Evolutionary conservation across 2,113 vertebrate species (phyloP).

Genomic region (Rutilus rutilus): DNA sequence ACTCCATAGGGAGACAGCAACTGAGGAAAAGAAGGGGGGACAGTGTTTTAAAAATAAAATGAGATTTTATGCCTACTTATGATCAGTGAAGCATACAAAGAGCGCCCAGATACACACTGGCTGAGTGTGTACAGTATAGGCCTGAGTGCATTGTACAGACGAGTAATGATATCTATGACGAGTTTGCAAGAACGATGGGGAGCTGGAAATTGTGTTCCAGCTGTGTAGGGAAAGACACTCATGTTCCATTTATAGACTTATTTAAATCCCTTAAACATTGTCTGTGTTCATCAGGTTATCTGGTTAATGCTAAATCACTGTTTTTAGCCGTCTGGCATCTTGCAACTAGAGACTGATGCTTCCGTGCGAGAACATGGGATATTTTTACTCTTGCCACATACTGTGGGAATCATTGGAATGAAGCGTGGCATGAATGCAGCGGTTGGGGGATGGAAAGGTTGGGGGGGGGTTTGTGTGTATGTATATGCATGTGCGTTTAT

Average conservation of each 20-base stretch:
- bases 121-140: constrained; percentile 46
- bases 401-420: constrained; percentile 29
- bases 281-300: constrained; percentile 22
- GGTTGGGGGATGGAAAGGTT: constrained; percentile 23
- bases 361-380: constrained; percentile 61
- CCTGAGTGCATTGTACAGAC: constrained; percentile 58
- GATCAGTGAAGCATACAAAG: constrained; percentile 70
- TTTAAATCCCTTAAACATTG: not conserved
- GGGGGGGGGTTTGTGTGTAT: not conserved
- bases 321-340: constrained; percentile 55
- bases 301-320: constrained; percentile 62
- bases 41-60: constrained; percentile 76
- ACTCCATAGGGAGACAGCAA: constrained; percentile 57
- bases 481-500: not conserved
- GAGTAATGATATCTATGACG: constrained; percentile 27
- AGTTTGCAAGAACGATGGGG: not conserved
- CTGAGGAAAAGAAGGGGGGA: constrained; percentile 54
- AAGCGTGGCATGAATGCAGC: constrained; percentile 18
- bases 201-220: not conserved
- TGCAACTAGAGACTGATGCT: constrained; percentile 52
- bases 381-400: constrained; percentile 65
- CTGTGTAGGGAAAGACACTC: not conserved
- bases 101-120: constrained; percentile 57
- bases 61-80: constrained; percentile 75
- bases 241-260: not conserved